Conservation (phyloP, 2,797 vertebrate species). For the Yasuhikotakia modesta region DNA sequence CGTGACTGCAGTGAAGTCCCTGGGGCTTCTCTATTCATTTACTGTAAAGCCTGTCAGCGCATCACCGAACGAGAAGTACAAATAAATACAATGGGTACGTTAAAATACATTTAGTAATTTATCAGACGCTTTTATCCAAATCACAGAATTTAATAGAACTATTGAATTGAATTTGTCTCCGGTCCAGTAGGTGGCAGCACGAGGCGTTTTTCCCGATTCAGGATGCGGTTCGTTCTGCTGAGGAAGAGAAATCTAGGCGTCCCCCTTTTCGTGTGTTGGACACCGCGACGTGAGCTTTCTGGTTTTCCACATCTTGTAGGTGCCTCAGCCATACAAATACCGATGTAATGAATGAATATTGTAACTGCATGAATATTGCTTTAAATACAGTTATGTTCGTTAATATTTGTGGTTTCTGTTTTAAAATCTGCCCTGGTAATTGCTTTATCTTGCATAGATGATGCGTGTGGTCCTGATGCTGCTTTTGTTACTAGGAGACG, state of each 20-base stretch:
- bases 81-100: background rate
- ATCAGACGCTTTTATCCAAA: too few species aligned
- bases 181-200: constrained; percentile 36
- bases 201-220: background rate
- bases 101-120: too few species aligned
- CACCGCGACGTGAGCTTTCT: constrained; percentile 43
- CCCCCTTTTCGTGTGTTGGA: constrained; percentile 14
- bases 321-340: background rate
- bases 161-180: background rate
- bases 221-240: background rate
- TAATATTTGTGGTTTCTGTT: background rate
- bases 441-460: background rate
- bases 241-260: constrained; percentile 46
- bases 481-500: constrained; percentile 63
- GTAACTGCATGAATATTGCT: background rate
- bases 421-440: background rate
- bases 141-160: too few species aligned
- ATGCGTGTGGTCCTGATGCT: constrained; percentile 50
- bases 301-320: constrained; percentile 2
- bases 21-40: constrained; percentile 34
- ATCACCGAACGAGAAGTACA: background rate
- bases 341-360: background rate
- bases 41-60: constrained; percentile 3
- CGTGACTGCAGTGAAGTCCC: constrained; percentile 50
- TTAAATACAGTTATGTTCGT: background rate